Base-by-base conservation (phyloP, 1,140 invertebrate genomes). In the Danaus plexippus region DNA sequence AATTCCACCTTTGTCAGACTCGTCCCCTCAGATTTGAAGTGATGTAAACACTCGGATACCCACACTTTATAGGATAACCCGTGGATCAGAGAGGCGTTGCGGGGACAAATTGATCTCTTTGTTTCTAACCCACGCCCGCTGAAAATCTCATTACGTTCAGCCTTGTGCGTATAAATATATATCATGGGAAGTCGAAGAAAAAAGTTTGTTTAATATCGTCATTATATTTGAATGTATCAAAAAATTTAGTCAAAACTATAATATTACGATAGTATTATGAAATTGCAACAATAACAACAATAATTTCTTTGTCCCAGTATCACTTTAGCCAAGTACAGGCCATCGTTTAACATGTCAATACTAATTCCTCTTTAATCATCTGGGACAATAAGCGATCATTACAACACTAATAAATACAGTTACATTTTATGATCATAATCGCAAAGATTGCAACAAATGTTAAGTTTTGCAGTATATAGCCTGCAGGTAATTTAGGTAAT, bases 21-120 rank as follows among this genome's bases (percentile, higher is more conserved):
- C 62, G 69, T 72, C 70, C 67, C 70, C 43, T 57, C 66, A 73
- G 72, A 73, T 75, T 73, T 61, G 40, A 61, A 66, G 63, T 71
- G 70, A 75, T 71, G 73, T 73, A 73, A 69, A 75, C 66, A 71
- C 64, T 65, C 66, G 64, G 67, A 65, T 65, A 63, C 67, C 72
- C 61, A 65, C 22, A 60, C 62, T 66, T 53, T 60, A 63, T 61
- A 69, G 72, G 69, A 73, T 73, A 64, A 69, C 67, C 59, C 57
- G 66, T 58, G 69, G 71, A 74, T 74, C 69, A 77, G 61, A 67
- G 66, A 64, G 72, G 70, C 64, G 62, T 60, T 67, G 56, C 54
- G 56, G 61, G 69, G 64, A 60, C 65, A 69, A 77, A 74, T 59
- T 69, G 67, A 54, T 63, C 69, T 67, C 61, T 74, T 73, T 74